Conservation (phyloP, 2,797 vertebrate genomes). For the Poeciliopsis turneri region DNA sequence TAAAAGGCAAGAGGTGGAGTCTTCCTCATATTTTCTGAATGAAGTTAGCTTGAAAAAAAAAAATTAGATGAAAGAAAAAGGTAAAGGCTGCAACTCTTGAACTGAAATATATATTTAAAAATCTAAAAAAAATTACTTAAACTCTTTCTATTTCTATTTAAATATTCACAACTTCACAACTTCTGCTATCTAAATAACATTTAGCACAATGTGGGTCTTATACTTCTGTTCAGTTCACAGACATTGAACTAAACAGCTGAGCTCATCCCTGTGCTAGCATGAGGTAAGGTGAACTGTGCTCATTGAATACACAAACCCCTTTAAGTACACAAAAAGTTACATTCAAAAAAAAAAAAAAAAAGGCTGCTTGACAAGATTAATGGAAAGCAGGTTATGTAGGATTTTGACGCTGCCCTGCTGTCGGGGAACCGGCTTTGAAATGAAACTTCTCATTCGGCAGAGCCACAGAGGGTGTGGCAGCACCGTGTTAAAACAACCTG, state of each 20-base stretch:
- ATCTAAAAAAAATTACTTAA: background rate
- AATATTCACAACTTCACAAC: background rate
- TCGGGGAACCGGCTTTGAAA: constrained; percentile 11
- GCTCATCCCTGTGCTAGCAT: background rate
- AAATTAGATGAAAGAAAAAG: background rate
- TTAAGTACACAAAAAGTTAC: constrained; percentile 27
- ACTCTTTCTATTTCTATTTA: background rate
- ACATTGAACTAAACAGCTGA: background rate
- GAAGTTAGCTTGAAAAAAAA: background rate
- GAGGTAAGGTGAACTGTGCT: constrained; percentile 11
- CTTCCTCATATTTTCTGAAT: constrained; percentile 1
- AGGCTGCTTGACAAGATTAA: constrained; percentile 26
- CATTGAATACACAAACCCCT: constrained; percentile 37
- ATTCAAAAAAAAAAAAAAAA: constrained; percentile 5
- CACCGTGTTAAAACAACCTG: constrained; percentile 12
- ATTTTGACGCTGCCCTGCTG: constrained; percentile 4
- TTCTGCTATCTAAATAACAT: background rate
- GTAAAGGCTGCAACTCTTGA: background rate
- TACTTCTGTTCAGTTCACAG: background rate
- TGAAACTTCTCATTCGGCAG: constrained; percentile 12
- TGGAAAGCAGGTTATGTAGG: constrained; percentile 34
- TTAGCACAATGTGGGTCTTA: background rate
- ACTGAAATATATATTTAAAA: background rate
- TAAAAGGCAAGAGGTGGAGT: background rate
- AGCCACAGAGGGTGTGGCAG: constrained; percentile 25